Conservation (phyloP, 2,797 vertebrate genomes). For the Zalophus californianus region DNA sequence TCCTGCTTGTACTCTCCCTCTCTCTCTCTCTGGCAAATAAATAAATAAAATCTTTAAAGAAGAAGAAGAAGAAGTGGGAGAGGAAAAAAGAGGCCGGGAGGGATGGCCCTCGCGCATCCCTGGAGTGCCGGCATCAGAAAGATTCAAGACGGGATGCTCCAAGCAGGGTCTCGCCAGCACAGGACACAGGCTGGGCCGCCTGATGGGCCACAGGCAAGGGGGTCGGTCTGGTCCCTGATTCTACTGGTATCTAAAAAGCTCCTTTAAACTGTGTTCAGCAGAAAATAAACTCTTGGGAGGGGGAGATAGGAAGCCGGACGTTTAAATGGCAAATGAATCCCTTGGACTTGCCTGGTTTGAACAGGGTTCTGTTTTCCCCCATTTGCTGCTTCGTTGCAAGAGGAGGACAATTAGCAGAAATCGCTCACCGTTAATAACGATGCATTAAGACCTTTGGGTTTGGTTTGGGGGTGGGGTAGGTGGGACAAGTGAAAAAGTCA, state of each 20-base stretch:
- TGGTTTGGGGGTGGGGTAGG: background rate
- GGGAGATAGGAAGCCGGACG: slow-evolving; percentile 4
- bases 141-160: background rate
- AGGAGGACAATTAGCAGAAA: background rate
- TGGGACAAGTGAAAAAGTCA: background rate
- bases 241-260: slow-evolving; percentile 7
- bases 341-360: background rate
- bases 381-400: background rate
- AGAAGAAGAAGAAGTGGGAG: background rate
- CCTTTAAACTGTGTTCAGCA: background rate
- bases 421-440: background rate
- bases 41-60: too few species aligned
- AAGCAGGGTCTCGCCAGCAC: background rate
- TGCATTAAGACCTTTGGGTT: background rate
- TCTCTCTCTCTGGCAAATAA: too few species aligned
- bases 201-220: background rate
- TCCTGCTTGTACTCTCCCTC: too few species aligned
- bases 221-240: background rate
- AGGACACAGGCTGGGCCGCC: background rate
- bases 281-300: background rate
- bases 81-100: background rate
- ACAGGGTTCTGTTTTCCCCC: background rate
- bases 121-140: background rate
- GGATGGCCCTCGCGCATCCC: background rate
- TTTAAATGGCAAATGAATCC: background rate